These are phyloP conservation scores for Syritta pipiens DNA, from an alignment of 2,888 invertebrate genomes.

Conservation along the genomic window DNA sequence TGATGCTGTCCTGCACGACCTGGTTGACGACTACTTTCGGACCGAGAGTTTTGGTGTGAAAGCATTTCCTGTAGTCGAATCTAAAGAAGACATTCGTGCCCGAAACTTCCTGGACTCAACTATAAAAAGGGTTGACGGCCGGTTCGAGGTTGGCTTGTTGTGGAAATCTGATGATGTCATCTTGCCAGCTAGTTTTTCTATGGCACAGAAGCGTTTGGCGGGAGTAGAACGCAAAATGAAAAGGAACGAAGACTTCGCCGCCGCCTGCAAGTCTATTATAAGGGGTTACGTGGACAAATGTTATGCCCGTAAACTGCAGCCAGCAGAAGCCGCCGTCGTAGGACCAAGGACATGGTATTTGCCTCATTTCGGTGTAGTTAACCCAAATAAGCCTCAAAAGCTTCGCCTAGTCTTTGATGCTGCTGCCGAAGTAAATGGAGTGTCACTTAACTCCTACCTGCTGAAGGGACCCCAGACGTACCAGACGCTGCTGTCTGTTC, in stretches of 20 bases:
- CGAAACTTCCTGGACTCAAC: slow-evolving; percentile 1
- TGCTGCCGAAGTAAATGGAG: too few species aligned
- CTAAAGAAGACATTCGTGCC: slow-evolving; percentile 16
- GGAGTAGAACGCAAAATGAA: slow-evolving; percentile 61
- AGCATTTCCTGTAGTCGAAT: too few species aligned
- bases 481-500: slow-evolving; percentile 72
- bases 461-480: slow-evolving; percentile 73
- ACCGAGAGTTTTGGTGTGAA: slow-evolving; percentile 25
- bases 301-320: slow-evolving; percentile 56
- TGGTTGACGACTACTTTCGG: slow-evolving; percentile 17
- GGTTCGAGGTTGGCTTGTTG: slow-evolving; percentile 17
- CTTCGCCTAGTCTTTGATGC: too few species aligned
- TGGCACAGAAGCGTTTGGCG: slow-evolving; percentile 57
- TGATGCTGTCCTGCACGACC: too few species aligned
- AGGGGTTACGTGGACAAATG: slow-evolving; percentile 52
- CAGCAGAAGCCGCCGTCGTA: slow-evolving; percentile 9
- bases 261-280: too few species aligned
- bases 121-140: neutral
- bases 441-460: too few species aligned
- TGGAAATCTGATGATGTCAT: too few species aligned
- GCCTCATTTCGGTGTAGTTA: too few species aligned
- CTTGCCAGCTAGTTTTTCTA: slow-evolving; percentile 43
- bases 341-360: slow-evolving; percentile 67
- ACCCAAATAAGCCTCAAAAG: too few species aligned
- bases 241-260: slow-evolving; percentile 31